These are phyloP conservation scores for Rhadina sibilatrix DNA, from an alignment of 2,113 vertebrate species.

Conservation along the genomic window DNA sequence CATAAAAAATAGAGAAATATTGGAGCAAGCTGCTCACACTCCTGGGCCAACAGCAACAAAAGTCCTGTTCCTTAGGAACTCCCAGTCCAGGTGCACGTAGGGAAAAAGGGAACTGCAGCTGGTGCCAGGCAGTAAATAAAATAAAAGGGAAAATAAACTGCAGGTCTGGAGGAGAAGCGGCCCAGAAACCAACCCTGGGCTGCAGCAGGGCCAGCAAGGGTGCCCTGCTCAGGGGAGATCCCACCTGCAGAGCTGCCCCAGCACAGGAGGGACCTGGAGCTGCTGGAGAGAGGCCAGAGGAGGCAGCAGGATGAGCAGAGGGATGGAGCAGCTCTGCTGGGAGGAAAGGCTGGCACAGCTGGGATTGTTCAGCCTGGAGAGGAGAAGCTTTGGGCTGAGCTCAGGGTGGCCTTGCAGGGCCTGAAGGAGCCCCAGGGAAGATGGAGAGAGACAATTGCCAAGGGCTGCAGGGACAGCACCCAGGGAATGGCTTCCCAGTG, in stretches of 20 bases:
- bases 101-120: not conserved
- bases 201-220: not conserved
- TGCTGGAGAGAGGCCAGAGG: not conserved
- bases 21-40: not conserved
- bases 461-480: too few species aligned
- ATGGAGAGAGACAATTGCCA: too few species aligned
- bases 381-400: too few species aligned
- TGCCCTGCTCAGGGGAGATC: not conserved
- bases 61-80: not conserved
- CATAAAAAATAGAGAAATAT: not conserved
- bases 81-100: not conserved
- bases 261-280: not conserved
- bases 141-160: not conserved
- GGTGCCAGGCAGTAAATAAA: not conserved
- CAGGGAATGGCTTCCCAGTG: too few species aligned
- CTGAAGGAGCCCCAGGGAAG: too few species aligned
- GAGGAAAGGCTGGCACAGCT: too few species aligned
- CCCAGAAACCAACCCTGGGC: not conserved
- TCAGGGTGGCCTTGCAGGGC: too few species aligned
- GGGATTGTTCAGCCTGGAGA: too few species aligned
- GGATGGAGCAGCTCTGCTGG: too few species aligned
- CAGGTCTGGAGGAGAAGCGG: accelerated
- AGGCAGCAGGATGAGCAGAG: too few species aligned
- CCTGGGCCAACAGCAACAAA: not conserved
- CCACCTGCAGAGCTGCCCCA: not conserved